Evolutionary conservation across 2,113 vertebrate species (phyloP), one percentile per base, ranked within the genome.

Genomic region (Neolamprologus sp.): DNA sequence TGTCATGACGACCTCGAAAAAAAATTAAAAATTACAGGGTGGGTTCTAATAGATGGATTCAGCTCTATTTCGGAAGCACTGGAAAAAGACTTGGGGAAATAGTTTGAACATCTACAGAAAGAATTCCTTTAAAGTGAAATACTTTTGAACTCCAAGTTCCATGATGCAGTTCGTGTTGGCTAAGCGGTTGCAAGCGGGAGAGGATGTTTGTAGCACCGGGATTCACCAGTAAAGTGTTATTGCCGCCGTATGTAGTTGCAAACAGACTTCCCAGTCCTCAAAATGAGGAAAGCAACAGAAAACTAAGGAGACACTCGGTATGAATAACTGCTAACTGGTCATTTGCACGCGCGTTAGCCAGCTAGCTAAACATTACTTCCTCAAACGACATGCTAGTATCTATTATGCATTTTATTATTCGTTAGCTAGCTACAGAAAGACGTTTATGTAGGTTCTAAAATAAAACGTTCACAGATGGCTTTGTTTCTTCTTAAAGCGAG

Each of bases 361-460:
- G 87, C 40, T 85, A 87, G 88, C 93, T 83, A 28, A 84, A 83
- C 23, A 37, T 40, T 60, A 90, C 92, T 94, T 94, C 94, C 93
- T 87, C 83, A 82, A 88, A 81, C 57, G 17, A 35, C 57, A 21
- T 28, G 79, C 79, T 83, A 80, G 42, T 45, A 14, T 81, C 35
- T n/a, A 17, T 55, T 28, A 26, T 35, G 13, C 21, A 2, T 60
- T 51, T 45, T 35, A 42, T 54, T 31, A 4, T 5, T 53, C 6
- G 6, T 40, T 11, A 60, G 19, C 23, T 9, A 3, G 47, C 12
- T 9, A n/a, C 10, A 14, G 33, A 16, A 10, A 55, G 4, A 9
- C 17, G 6, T 4, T 4, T 33, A 4, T 57, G 1, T 19, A 12
- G 2, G 17, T 19, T 35, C 4, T 31, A 11, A 40, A 33, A 71